Evolutionary conservation across 1,140 invertebrate genomes (phyloP).

Genomic region (Ceratina australensis): DNA sequence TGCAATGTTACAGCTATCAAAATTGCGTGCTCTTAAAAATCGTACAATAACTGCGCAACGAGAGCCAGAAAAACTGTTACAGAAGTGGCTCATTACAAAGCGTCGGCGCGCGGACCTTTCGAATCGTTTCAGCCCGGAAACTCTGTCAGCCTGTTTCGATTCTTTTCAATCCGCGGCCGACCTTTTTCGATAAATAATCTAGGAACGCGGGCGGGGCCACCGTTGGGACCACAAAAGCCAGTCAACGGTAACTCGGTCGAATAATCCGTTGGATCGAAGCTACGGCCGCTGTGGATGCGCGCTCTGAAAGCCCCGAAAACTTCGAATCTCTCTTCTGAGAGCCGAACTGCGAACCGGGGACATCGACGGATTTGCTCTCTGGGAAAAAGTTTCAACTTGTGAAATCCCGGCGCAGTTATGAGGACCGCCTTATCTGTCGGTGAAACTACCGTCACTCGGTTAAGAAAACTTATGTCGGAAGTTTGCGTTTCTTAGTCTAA

Average conservation of each 20-base stretch:
- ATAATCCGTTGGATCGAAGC: constrained; percentile 54
- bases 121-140: too few species aligned
- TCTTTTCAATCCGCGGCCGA: constrained; percentile 24
- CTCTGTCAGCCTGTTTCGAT: constrained; percentile 3
- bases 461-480: constrained; percentile 63
- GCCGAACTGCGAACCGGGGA: constrained; percentile 30
- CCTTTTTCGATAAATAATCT: constrained; percentile 23
- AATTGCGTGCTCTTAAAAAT: too few species aligned
- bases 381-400: constrained; percentile 61
- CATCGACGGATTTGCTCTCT: constrained; percentile 57
- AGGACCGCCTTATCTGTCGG: constrained; percentile 62
- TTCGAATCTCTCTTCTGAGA: constrained; percentile 23
- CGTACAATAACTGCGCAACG: neutral
- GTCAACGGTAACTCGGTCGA: constrained; percentile 45
- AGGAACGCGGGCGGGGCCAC: constrained; percentile 15
- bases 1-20: too few species aligned
- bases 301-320: constrained; percentile 48
- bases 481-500: constrained; percentile 55
- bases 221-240: constrained; percentile 19
- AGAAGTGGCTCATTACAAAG: constrained; percentile 1
- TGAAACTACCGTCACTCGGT: constrained; percentile 64
- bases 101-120: neutral
- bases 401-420: constrained; percentile 63
- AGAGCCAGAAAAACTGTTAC: neutral
- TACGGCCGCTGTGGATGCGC: neutral